A percentile compares a stretch with the other conserved stretches of the same genome.
These are phyloP conservation scores for Grallaria varia DNA, from an alignment of 2,113 vertebrate genomes.

Conservation along the genomic window DNA sequence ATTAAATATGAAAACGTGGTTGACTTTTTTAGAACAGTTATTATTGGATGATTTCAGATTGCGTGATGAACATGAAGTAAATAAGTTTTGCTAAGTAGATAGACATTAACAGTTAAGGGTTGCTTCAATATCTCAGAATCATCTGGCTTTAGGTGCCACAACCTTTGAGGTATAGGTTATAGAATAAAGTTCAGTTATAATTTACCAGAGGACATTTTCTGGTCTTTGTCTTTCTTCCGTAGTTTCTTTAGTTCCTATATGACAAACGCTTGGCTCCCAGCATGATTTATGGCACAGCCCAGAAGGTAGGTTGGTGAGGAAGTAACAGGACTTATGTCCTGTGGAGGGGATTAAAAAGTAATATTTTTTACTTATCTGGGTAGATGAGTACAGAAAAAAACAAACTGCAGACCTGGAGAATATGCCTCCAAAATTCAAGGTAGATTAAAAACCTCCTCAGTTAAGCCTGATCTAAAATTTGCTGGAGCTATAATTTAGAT, in stretches of 20 bases:
- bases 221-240: not conserved
- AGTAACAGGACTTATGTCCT: not conserved
- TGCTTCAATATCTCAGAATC: not conserved
- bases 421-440: not conserved
- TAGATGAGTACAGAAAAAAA: not conserved
- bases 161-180: not conserved
- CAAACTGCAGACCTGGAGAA: not conserved
- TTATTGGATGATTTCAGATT: conserved; percentile 59
- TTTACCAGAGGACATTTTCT: not conserved
- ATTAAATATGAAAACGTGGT: conserved; percentile 57
- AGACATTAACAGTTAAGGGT: conserved; percentile 28
- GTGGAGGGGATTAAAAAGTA: not conserved
- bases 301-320: not conserved
- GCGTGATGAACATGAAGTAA: conserved; percentile 46
- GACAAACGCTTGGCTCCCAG: not conserved
- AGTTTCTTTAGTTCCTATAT: not conserved
- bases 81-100: conserved; percentile 13
- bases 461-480: not conserved
- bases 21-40: conserved; percentile 59
- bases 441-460: not conserved
- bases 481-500: not conserved
- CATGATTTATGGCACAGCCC: not conserved
- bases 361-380: not conserved
- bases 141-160: not conserved
- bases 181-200: not conserved